A percentile compares a stretch with the other conserved stretches of the same genome.
These are phyloP conservation scores for Pseudomyrmex flavicornis DNA, from an alignment of 1,140 invertebrate species.

Conservation along the genomic window DNA sequence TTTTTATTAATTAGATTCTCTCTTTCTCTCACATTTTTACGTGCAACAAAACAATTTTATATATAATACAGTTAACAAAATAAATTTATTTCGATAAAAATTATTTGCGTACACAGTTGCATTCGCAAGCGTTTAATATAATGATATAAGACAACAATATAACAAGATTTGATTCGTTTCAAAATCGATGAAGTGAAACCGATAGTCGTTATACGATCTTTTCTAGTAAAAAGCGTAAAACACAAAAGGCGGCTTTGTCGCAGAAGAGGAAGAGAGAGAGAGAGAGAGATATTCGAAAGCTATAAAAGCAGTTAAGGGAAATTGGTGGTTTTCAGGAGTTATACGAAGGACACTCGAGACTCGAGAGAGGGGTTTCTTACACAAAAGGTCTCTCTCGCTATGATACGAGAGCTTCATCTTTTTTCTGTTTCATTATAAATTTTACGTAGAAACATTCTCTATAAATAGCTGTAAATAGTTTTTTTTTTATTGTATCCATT, in stretches of 20 bases:
- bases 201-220: not conserved
- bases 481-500: not conserved
- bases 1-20: too few species aligned
- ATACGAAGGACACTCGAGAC: not conserved
- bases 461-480: not conserved
- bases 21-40: too few species aligned
- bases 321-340: conserved; percentile 12
- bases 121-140: not conserved
- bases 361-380: not conserved
- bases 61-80: too few species aligned
- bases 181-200: not conserved
- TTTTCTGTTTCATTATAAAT: not conserved
- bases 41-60: too few species aligned
- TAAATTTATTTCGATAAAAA: not conserved
- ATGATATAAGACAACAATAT: not conserved
- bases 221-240: not conserved
- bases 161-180: conserved; percentile 2
- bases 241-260: not conserved
- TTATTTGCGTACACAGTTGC: not conserved
- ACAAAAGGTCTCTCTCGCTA: not conserved
- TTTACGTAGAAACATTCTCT: not conserved
- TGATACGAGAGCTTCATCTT: not conserved
- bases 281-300: not conserved
- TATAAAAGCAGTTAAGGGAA: conserved; percentile 16
- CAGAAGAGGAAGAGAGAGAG: not conserved